Base-by-base conservation (phyloP, 1,140 invertebrate genomes). In the Pseudomyrmex dendroicus region DNA sequence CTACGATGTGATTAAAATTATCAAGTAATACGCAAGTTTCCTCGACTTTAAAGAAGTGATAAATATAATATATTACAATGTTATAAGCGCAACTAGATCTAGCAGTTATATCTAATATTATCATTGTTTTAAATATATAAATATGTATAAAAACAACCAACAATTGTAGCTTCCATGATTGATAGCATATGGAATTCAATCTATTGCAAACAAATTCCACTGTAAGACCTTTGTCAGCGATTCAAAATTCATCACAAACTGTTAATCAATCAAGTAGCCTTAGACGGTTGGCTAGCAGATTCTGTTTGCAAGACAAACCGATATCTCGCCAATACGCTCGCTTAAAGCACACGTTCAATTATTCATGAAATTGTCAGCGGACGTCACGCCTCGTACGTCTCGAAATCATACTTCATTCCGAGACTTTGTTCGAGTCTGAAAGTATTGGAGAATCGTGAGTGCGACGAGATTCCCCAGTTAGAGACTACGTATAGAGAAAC, bases 301-400 rank as follows among this genome's bases (percentile, higher is more conserved):
- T 76, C 82, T 64, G 82, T 83, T 83, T 83, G 82, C 52, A 35
- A 54, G 52, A 63, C 22, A 54, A 64, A 64, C 82, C 61, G 62
- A 83, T 83, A 83, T 73, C 52, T 25, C 73, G 50, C 72, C 72
- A 66, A 76, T 83, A 76, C 72, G 62, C 77, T 68, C 48, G 57
- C 57, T 82, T 82, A 82, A 74, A 74, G 72, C 25, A 63, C 4
- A 82, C 70, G 78, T 74, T 83, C 62, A 83, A 83, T 83, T 83
- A 83, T 83, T 83, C 72, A 76, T 83, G 82, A 83, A 83, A 83
- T 83, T 76, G 82, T 76, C 73, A 48, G 62, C 52, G 62, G 4
- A 76, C 82, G 62, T 74, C 78, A 74, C 78, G n/a, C 70, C 17
- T 82, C 59, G 44, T 64, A 74, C 48, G 17, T 62, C 12, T 13